Evolutionary conservation across 2,113 vertebrate species (phyloP).

Genomic region (Lathamus discolor): DNA sequence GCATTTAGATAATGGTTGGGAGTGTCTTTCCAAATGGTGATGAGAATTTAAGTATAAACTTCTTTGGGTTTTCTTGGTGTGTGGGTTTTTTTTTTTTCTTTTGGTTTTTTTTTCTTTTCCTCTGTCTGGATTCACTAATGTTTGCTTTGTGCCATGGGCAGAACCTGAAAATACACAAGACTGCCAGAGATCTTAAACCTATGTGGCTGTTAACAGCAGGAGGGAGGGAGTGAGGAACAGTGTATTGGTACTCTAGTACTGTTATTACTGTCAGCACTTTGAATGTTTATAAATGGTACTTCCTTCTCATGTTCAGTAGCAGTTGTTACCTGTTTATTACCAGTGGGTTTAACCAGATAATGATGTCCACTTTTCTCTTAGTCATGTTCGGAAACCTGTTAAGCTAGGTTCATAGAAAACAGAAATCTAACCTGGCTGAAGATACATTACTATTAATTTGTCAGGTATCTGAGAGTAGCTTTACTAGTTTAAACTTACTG

Average conservation of each 20-base stretch:
- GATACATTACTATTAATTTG: neutral
- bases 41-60: neutral
- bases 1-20: neutral
- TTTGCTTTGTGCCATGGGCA: neutral
- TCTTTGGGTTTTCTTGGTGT: neutral
- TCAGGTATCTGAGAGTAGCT: neutral
- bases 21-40: neutral
- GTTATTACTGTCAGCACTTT: neutral
- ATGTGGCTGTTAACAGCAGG: neutral
- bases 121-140: fast-evolving
- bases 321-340: neutral
- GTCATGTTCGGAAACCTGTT: neutral
- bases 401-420: neutral
- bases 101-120: neutral
- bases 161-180: fast-evolving
- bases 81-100: neutral
- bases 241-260: neutral
- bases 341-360: neutral
- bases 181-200: neutral
- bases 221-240: neutral
- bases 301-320: neutral
- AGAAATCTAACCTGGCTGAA: neutral
- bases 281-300: neutral
- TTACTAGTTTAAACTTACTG: neutral
- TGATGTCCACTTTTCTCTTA: neutral